phyloP scores from a whole-genome alignment of 2,113 vertebrate species.

The Gymnorhina tibicen region DNA sequence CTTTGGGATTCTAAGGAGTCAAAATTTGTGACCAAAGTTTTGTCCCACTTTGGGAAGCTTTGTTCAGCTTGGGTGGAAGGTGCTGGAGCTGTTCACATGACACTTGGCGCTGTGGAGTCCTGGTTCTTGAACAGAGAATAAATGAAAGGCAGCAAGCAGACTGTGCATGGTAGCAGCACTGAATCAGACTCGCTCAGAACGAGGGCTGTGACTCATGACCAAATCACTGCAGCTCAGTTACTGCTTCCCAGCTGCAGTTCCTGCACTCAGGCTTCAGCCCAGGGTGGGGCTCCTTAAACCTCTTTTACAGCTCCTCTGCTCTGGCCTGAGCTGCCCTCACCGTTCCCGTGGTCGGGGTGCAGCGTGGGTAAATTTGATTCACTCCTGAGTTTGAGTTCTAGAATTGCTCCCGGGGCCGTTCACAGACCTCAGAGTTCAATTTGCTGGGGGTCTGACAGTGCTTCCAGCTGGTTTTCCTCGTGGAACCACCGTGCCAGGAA shows the following conservation, averaged over 20 bases:
- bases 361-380: not conserved
- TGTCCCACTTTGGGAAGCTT: not conserved
- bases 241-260: not conserved
- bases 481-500: not conserved
- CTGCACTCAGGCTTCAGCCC: not conserved
- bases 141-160: not conserved
- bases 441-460: not conserved
- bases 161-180: not conserved
- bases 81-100: not conserved
- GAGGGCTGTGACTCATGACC: not conserved
- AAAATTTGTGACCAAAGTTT: not conserved
- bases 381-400: not conserved
- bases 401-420: not conserved
- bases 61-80: not conserved
- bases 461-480: not conserved
- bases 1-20: not conserved
- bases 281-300: not conserved
- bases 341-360: not conserved
- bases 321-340: not conserved
- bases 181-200: not conserved
- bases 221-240: not conserved
- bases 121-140: not conserved
- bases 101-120: not conserved
- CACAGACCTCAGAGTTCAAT: not conserved
- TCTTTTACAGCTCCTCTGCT: not conserved